Conservation (phyloP, 2,888 invertebrate genomes). For the Molorchus minor region DNA sequence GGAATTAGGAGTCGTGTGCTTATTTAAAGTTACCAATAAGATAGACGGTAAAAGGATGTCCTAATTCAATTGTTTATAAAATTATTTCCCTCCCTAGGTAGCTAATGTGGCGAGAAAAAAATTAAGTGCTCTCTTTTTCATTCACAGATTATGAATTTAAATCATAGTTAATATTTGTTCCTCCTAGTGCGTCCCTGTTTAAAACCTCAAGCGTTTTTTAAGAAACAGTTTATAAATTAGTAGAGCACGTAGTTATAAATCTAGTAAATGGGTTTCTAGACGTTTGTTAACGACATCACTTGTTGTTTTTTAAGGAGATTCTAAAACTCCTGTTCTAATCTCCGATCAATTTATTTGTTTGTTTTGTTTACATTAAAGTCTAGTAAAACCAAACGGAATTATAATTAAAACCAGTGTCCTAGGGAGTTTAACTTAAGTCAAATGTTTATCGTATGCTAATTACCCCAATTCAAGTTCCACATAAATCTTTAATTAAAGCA, state of each 20-base stretch:
- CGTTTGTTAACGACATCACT: slow-evolving; percentile 36
- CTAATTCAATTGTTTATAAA: too few species aligned
- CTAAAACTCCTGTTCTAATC: slow-evolving; percentile 33
- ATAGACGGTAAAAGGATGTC: too few species aligned
- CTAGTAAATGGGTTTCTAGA: slow-evolving; percentile 20
- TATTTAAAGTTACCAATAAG: too few species aligned
- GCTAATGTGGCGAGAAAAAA: too few species aligned
- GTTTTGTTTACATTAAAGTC: slow-evolving; percentile 29
- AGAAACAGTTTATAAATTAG: slow-evolving; percentile 30
- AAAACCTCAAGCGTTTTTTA: too few species aligned
- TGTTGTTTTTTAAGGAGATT: slow-evolving; percentile 35
- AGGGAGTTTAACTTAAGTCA: slow-evolving; percentile 4
- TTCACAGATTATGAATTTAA: too few species aligned
- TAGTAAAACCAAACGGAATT: slow-evolving; percentile 12
- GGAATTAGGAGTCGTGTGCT: too few species aligned
- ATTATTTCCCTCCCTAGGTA: too few species aligned
- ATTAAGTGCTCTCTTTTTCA: too few species aligned
- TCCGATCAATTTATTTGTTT: slow-evolving; percentile 30
- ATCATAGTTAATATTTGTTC: too few species aligned
- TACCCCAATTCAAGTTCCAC: slow-evolving; percentile 6
- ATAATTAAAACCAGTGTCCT: slow-evolving; percentile 13
- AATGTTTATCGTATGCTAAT: slow-evolving; percentile 21
- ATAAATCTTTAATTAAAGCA: slow-evolving; percentile 13
- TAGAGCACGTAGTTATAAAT: slow-evolving; percentile 28
- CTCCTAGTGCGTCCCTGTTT: too few species aligned